These are phyloP conservation scores for Cichladusa arquata DNA, from an alignment of 2,113 vertebrate genomes.

Conservation along the genomic window DNA sequence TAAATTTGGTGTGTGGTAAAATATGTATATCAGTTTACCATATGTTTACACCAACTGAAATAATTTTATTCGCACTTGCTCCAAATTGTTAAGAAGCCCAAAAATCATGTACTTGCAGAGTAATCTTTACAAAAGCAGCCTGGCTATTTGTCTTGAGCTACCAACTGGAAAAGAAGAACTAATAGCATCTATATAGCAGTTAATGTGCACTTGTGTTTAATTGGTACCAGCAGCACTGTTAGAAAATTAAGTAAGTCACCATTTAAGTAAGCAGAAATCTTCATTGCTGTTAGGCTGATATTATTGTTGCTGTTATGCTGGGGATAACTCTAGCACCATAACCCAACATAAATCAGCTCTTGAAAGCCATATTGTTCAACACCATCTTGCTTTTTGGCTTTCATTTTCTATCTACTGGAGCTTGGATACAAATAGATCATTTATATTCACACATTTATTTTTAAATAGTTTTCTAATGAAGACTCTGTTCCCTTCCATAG, in stretches of 20 bases:
- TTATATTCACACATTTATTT: slow-evolving; percentile 71
- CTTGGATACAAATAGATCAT: slow-evolving; percentile 65
- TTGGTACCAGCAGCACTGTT: slow-evolving; percentile 23
- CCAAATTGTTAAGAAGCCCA: background rate
- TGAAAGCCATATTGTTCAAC: slow-evolving; percentile 30
- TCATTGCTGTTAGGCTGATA: background rate
- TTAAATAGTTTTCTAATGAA: slow-evolving; percentile 70
- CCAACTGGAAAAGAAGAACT: slow-evolving; percentile 41
- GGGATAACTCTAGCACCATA: background rate
- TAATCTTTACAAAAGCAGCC: background rate
- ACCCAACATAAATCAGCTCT: slow-evolving; percentile 51
- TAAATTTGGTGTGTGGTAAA: background rate
- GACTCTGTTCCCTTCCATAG: slow-evolving; percentile 24
- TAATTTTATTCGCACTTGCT: slow-evolving; percentile 23
- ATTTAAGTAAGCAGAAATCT: slow-evolving; percentile 59
- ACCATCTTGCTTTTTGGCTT: slow-evolving; percentile 60
- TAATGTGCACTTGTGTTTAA: slow-evolving; percentile 54
- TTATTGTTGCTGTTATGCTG: background rate
- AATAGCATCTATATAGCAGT: slow-evolving; percentile 19
- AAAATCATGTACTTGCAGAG: background rate
- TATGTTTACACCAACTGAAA: background rate
- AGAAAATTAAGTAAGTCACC: slow-evolving; percentile 57
- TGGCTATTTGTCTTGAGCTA: slow-evolving; percentile 39
- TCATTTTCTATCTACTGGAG: slow-evolving; percentile 56
- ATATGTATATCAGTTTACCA: background rate